Percentiles rank a stretch among this genome's conserved stretches.
Conservation (phyloP, 1,140 invertebrate genomes). For the Leguminivora glycinivorella region DNA sequence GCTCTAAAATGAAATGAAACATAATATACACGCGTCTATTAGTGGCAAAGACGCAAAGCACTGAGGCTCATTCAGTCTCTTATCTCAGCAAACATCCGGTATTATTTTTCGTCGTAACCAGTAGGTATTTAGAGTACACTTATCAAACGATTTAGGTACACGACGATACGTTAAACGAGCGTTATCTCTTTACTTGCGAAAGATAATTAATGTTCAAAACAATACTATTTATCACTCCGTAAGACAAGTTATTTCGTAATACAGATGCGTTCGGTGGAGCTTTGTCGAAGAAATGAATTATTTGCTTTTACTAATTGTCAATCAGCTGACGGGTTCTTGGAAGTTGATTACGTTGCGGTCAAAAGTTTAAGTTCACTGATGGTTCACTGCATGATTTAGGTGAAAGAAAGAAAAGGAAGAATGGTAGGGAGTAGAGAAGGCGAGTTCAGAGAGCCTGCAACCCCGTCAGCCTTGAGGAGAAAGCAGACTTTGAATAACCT, state of each 20-base stretch:
- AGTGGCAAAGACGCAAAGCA: neutral
- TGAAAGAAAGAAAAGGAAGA: neutral
- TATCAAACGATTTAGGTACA: conserved; percentile 43
- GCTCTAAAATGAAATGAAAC: too few species aligned
- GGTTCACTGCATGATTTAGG: neutral
- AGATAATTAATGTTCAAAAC: conserved; percentile 64
- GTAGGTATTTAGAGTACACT: conserved; percentile 42
- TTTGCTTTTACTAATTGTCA: neutral
- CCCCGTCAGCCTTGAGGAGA: too few species aligned
- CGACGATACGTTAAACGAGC: conserved; percentile 49
- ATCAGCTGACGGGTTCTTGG: neutral
- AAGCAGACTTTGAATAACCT: too few species aligned
- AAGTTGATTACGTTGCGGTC: neutral
- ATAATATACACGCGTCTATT: neutral
- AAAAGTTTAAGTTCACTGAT: too few species aligned
- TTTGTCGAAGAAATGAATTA: neutral
- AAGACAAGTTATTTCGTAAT: conserved; percentile 56
- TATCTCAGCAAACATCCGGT: conserved; percentile 69
- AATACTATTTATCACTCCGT: conserved; percentile 59
- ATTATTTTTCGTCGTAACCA: conserved; percentile 46
- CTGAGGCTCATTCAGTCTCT: conserved; percentile 53
- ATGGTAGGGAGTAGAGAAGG: too few species aligned
- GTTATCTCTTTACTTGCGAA: conserved; percentile 56
- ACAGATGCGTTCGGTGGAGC: conserved; percentile 28
- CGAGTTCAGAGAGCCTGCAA: too few species aligned